Percentiles rank a stretch among this genome's conserved stretches.
Conservation (phyloP, 2,797 vertebrate species). For the Euphonia xanthogaster region DNA sequence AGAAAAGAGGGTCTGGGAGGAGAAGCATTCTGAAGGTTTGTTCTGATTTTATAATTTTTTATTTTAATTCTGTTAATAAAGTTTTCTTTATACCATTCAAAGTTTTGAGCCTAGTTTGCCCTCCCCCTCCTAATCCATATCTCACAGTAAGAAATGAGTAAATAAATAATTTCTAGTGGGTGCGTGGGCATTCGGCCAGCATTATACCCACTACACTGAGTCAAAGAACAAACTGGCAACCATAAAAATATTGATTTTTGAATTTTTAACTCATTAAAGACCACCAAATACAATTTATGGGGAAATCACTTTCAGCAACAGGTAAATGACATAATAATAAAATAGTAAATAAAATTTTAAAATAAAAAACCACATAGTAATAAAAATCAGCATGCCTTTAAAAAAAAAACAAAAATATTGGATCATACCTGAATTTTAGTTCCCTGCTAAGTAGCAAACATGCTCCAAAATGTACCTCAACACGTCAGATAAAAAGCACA, state of each 20-base stretch:
- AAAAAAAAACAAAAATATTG: neutral
- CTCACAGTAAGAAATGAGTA: neutral
- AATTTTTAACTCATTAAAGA: neutral
- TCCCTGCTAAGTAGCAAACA: constrained; percentile 43
- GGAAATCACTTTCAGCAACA: neutral
- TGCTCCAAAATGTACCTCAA: constrained; percentile 2
- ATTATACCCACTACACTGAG: neutral
- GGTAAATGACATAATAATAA: neutral
- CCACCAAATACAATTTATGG: neutral
- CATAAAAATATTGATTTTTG: neutral
- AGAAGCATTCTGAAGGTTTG: neutral
- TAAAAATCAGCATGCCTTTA: neutral
- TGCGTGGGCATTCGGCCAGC: neutral
- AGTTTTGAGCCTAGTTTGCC: neutral
- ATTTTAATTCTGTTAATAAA: neutral
- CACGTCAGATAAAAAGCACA: neutral
- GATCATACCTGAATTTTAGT: constrained; percentile 42
- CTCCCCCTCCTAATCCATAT: neutral
- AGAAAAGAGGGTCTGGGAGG: neutral
- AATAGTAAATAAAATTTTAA: neutral
- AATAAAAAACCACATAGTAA: neutral
- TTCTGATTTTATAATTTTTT: neutral
- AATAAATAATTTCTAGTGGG: neutral
- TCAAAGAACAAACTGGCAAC: neutral
- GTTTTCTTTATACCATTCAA: neutral